phyloP scores from a whole-genome alignment of 2,888 invertebrate species.

The Epistrophella euchroma region DNA sequence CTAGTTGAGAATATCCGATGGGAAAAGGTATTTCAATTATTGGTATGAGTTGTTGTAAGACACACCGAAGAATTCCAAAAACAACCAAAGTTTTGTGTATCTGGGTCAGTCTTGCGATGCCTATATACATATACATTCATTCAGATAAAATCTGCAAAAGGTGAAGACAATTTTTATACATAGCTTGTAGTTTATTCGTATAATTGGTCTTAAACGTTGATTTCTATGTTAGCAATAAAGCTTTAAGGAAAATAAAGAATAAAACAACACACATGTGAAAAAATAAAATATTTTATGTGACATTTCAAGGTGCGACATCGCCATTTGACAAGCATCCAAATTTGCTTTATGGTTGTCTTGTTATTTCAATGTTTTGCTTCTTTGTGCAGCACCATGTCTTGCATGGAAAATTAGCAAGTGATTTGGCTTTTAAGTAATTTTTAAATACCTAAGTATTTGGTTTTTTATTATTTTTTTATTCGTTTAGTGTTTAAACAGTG shows the following conservation, averaged over 20 bases:
- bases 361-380: slow-evolving; percentile 1
- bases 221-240: slow-evolving; percentile 19
- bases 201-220: slow-evolving; percentile 45
- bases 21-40: slow-evolving; percentile 67
- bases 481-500: neutral
- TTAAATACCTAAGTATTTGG: neutral
- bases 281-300: neutral
- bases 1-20: slow-evolving; percentile 37
- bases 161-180: slow-evolving; percentile 51
- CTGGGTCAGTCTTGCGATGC: slow-evolving; percentile 40
- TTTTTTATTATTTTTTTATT: neutral
- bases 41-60: slow-evolving; percentile 67
- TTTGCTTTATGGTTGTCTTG: slow-evolving; percentile 55
- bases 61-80: slow-evolving; percentile 49
- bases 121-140: neutral
- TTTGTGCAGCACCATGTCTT: neutral
- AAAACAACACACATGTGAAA: neutral
- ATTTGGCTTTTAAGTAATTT: slow-evolving; percentile 52
- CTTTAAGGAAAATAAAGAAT: neutral
- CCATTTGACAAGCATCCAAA: slow-evolving; percentile 63
- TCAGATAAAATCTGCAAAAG: slow-evolving; percentile 35
- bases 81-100: slow-evolving; percentile 26
- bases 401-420: slow-evolving; percentile 40
- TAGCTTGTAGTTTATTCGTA: slow-evolving; percentile 23
- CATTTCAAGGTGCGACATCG: slow-evolving; percentile 65